phyloP scores from a whole-genome alignment of 2,113 vertebrate genomes.

The Vimba vimba region DNA sequence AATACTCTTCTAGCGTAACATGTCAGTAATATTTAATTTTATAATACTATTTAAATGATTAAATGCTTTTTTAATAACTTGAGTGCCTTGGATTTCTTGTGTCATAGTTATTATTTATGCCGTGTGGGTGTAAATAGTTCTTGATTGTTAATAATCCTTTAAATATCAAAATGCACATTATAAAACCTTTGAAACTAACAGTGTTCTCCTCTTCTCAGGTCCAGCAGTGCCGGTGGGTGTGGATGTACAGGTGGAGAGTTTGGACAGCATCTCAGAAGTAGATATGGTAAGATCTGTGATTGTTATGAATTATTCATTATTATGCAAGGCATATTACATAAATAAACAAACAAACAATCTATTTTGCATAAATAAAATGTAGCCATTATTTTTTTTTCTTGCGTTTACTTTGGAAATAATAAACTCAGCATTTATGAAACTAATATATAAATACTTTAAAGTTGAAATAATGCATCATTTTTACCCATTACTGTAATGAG shows the following conservation, averaged over 20 bases:
- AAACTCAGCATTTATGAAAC: neutral
- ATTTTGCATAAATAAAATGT: neutral
- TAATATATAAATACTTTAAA: neutral
- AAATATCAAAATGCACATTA: neutral
- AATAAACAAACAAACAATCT: neutral
- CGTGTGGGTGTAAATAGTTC: neutral
- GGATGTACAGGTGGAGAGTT: slow-evolving; percentile 94
- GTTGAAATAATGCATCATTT: neutral
- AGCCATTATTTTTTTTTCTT: neutral
- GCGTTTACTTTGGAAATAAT: neutral
- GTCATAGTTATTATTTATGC: neutral
- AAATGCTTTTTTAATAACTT: neutral
- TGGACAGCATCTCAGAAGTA: slow-evolving; percentile 97
- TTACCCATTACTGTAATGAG: neutral
- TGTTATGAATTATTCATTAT: neutral
- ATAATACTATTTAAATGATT: no score
- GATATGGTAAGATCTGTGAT: slow-evolving; percentile 85
- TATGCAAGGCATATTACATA: neutral
- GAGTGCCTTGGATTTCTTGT: neutral
- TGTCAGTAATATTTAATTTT: no score
- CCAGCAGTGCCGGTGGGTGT: slow-evolving; percentile 94
- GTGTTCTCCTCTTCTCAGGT: slow-evolving; percentile 72
- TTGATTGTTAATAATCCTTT: neutral
- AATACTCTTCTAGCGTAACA: no score
- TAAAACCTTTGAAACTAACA: neutral